Evolutionary conservation across 2,113 vertebrate species (phyloP), one percentile per base, ranked within the genome.

Genomic region (Scomber colias): DNA sequence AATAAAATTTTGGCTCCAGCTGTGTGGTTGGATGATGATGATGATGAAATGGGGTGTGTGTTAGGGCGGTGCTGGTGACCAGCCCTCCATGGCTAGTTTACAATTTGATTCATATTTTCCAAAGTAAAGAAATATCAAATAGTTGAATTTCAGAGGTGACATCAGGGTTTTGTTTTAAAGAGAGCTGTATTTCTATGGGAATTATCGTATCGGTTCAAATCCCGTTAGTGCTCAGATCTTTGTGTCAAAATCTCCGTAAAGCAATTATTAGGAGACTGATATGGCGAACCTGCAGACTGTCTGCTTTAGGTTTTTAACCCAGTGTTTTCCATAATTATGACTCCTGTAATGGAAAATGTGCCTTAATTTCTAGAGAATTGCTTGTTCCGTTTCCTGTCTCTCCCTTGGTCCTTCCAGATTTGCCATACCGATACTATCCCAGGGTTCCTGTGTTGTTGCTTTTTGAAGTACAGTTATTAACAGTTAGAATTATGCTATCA

Each of bases 41-140:
- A 61, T 46, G 31, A 61, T 71, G 35, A 30, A 11, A 48, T 49
- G 67, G 40, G 66, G 66, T 64, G 77, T 69, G 76, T 70, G 49
- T 76, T 30, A 16, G 59, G 24, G 40, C 60, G 56, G 63, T 66
- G 50, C 61, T 27, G 51, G 35, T 56, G 9, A 79, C 79, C 46
- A 65, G 56, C 62, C 30, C 16, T 75, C 57, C 3, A n/a, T 74
- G 60, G 65, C 54, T 40, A 50, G 57, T 59, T 73, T 16, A 64
- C 70, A 79, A 60, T 67, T n/a, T 15, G 56, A 69, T 16, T 81
- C 27, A 53, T 17, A 67, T 87, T 85, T 88, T 87, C 73, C 70
- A 51, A 79, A 80, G 31, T 73, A 54, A 67, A 76, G 63, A 61
- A 44, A 66, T 16, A 30, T 77, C 68, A 70, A 30, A 69, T 15